Conservation (phyloP, 2,113 vertebrate species). For the Pagrus major region DNA sequence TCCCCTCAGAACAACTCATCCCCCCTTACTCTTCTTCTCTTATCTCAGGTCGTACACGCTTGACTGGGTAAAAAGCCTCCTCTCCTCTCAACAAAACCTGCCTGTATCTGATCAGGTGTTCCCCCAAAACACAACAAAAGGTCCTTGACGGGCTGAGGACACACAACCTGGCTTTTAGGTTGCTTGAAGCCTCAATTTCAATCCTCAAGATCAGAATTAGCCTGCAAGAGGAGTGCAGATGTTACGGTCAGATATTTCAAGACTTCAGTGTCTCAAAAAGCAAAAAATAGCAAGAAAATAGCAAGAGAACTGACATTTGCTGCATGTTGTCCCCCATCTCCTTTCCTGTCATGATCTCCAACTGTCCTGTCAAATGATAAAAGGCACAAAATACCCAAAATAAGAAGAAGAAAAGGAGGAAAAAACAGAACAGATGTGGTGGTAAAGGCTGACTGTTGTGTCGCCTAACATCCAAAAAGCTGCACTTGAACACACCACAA, state of each 20-base stretch:
- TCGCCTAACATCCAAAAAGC: too few relatives aligned
- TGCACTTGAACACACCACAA: too few relatives aligned
- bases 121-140: constrained; percentile 46
- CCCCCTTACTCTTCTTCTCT: constrained; percentile 46
- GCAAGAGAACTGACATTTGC: too few relatives aligned
- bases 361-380: too few relatives aligned
- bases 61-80: constrained; percentile 61
- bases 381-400: too few relatives aligned
- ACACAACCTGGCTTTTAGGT: neutral
- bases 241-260: neutral
- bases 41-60: constrained; percentile 64
- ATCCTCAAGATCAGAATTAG: neutral
- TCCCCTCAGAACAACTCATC: constrained; percentile 53
- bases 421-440: too few relatives aligned
- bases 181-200: neutral
- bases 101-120: constrained; percentile 54
- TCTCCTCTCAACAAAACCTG: constrained; percentile 39
- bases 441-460: too few relatives aligned
- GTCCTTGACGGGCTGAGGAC: constrained; percentile 17
- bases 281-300: too few relatives aligned
- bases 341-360: too few relatives aligned
- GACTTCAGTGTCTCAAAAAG: neutral
- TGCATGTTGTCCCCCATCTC: too few relatives aligned
- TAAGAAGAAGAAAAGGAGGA: too few relatives aligned
- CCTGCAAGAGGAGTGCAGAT: neutral